phyloP scores from a whole-genome alignment of 2,797 vertebrate species.

The Platalea minor region DNA sequence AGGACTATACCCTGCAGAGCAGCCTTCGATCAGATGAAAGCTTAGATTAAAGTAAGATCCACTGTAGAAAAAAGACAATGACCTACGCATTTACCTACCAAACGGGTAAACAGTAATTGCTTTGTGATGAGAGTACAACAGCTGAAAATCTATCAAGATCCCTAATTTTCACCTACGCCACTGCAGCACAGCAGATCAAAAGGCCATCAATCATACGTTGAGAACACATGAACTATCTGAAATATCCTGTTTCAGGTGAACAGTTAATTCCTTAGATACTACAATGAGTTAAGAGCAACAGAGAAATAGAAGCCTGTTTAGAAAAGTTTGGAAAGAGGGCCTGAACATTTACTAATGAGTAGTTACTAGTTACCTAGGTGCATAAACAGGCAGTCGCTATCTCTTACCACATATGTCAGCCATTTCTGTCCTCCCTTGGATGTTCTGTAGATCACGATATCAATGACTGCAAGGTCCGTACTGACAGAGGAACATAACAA shows the following conservation, averaged over 20 bases:
- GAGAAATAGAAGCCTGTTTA: not conserved
- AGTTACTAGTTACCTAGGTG: not conserved
- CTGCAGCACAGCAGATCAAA: not conserved
- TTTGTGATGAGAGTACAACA: not conserved
- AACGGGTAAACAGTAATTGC: not conserved
- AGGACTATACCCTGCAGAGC: not conserved
- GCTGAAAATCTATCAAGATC: not conserved
- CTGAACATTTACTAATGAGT: not conserved
- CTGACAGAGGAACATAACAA: not conserved
- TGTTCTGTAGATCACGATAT: not conserved
- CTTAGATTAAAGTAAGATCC: not conserved
- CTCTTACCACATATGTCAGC: not conserved
- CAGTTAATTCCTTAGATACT: not conserved
- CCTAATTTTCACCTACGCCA: not conserved
- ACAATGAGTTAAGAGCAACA: not conserved
- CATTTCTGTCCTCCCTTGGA: not conserved
- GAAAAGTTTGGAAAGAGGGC: not conserved
- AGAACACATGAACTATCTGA: not conserved
- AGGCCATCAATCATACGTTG: rapidly evolving
- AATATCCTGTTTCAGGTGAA: not conserved
- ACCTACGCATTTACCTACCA: not conserved
- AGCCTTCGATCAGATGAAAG: not conserved
- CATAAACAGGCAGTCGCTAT: not conserved
- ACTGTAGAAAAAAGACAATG: not conserved
- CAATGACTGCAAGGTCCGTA: not conserved